Evolutionary conservation across 2,888 invertebrate species (phyloP), one percentile per base, ranked within the genome.

Genomic region (Isotomurus palustris): DNA sequence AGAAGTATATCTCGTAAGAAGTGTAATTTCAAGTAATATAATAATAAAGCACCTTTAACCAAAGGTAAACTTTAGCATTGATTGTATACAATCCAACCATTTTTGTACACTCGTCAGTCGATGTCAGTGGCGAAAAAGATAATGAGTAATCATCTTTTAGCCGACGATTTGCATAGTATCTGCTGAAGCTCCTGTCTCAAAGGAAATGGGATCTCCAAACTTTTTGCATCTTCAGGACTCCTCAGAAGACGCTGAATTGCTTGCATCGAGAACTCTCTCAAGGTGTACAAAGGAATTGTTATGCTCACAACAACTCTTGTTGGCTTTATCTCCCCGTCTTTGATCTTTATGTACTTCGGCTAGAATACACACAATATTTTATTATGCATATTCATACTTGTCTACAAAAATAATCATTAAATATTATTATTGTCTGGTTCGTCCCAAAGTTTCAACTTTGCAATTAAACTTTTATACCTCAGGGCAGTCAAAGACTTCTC

Each of bases 211-310:
- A 83, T 70, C 50, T 74, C 74, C 41, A 83, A 72, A 2, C 66
- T 56, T 1, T 72, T 72, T 0, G 77, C 78, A 32, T 74, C 73
- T 2, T 74, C 72, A 0, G 75, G 71, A 4, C 73, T 68, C 1
- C 65, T 68, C 2, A 82, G 56, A 19, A 68, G 59, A 17, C 76
- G 68, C 3, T 81, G 79, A 6, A 83, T 66, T 1, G 73, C 71
- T 64, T 83, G 68, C 68, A 83, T 67, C 0, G 78, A 75, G 1
- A 76, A 75, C 25, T 75, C 73, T 40, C 78, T 74, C 6, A 84
- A 74, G n/a, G 77, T 75, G 25, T 81, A 77, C 2, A 83, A 69
- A 1, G 79, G 76, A 0, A 81, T 71, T 1, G 81, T 80, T 19
- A 84, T 80, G 19, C 77, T 77, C 73, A 81, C 81, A 45, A 78